A percentile compares a stretch with the other conserved stretches of the same genome.
phyloP scores from a whole-genome alignment of 2,797 vertebrate species.

The Sebastes minor region DNA sequence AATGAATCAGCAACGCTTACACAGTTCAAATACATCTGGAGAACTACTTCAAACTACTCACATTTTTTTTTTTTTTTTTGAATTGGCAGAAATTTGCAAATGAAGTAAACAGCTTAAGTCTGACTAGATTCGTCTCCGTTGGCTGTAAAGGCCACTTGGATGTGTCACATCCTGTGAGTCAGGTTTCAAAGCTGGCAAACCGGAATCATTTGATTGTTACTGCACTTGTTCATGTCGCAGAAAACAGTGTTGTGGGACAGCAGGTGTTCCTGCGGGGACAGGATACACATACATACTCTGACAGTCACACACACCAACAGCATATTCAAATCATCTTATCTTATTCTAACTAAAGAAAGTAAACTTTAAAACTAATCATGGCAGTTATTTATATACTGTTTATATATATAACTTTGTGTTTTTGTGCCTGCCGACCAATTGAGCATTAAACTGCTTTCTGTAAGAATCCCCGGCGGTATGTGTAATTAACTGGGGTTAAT shows the following conservation, averaged over 20 bases:
- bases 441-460: background rate
- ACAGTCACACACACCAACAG: background rate
- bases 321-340: background rate
- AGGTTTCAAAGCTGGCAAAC: background rate
- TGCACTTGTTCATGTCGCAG: background rate
- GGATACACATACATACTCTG: background rate
- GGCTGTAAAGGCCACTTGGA: background rate
- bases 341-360: background rate
- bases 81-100: background rate
- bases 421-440: background rate
- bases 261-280: background rate
- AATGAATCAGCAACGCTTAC: background rate
- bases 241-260: background rate
- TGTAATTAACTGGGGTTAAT: background rate
- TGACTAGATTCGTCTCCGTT: background rate
- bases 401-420: background rate
- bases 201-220: background rate
- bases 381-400: background rate
- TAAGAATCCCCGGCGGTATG: background rate
- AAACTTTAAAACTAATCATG: background rate
- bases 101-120: background rate
- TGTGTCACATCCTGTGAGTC: conserved; percentile 1
- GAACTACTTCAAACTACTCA: background rate
- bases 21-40: background rate
- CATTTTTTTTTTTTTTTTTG: background rate